Base-by-base conservation (phyloP, 1,140 invertebrate species). In the Nephila pilipes region DNA sequence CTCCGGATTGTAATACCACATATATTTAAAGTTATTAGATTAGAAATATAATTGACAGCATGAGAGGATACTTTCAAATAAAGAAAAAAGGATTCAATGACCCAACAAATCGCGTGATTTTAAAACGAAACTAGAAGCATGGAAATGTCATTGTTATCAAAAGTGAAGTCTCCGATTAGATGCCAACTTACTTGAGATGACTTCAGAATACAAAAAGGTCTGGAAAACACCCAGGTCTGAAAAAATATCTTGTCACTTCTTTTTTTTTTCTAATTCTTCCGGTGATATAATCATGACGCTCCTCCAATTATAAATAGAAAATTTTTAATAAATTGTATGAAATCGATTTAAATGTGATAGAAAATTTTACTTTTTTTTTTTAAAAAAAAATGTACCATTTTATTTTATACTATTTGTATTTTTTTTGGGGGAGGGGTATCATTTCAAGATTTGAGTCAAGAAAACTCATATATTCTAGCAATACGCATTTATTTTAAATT, bases 111-210 rank as follows among this genome's bases (percentile, higher is more conserved):
- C 29, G 32, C 32, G 29, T 16, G 32, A 75, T 75, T 60, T 75
- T 32, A 75, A 75, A 75, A 75, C 69, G 69, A 75, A 75, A 75
- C 69, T 32, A 36, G 29, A 75, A 75, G 69, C 36, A 75, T 75
- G 18, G 32, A 75, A 75, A 36, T 2, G 14, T 29, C 29, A 75
- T 75, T 75, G 69, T 75, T 32, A 75, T 36, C 32, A 32, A 75
- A 75, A 75, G 29, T 16, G 14, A 25, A 25, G 69, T 75, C 29
- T 36, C 69, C 1, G 25, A n/a, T 36, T 32, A 18, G 10, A 2
- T 75, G 69, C 69, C 69, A 75, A 75, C 32, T 75, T 75, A 75
- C 69, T 75, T 75, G 69, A 75, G 65, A 75, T 32, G 69, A 75
- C 29, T 75, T 75, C 29, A 29, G 29, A 75, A 46, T 10, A 46